A percentile compares a stretch with the other conserved stretches of the same genome.
Conservation (phyloP, 2,797 vertebrate genomes). For the Paguma larvata region DNA sequence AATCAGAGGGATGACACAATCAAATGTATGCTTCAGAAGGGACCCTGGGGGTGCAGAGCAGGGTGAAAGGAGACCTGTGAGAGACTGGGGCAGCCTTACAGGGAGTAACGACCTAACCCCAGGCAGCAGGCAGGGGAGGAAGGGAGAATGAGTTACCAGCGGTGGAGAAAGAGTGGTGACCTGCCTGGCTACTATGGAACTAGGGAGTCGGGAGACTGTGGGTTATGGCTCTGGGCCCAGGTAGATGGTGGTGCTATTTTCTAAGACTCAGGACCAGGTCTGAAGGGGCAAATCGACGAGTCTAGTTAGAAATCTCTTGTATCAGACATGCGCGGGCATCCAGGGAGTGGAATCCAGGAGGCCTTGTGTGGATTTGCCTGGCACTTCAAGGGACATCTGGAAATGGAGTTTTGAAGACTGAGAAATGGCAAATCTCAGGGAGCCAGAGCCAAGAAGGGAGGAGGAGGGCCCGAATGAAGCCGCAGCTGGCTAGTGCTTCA, state of each 20-base stretch:
- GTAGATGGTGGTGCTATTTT: not conserved
- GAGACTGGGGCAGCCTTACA: not conserved
- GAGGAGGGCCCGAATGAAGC: not conserved
- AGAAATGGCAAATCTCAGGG: slow-evolving; percentile 17
- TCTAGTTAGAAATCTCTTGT: not conserved
- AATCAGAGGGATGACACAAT: not conserved
- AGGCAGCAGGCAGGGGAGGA: not conserved
- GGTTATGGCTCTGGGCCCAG: not conserved
- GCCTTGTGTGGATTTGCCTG: not conserved
- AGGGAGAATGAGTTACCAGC: not conserved
- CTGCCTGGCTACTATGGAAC: not conserved
- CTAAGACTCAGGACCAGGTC: not conserved
- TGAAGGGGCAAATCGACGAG: not conserved
- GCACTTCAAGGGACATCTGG: not conserved
- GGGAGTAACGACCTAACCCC: not conserved
- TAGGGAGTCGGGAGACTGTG: not conserved
- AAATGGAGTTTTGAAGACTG: not conserved
- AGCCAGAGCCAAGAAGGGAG: not conserved
- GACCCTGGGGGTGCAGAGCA: slow-evolving; percentile 36
- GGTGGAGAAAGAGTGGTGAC: not conserved
- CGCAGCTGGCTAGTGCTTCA: not conserved
- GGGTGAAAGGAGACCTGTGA: slow-evolving; percentile 28
- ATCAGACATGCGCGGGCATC: not conserved
- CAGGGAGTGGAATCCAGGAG: not conserved
- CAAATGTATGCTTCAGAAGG: slow-evolving; percentile 59